These are phyloP conservation scores for Artemia sinica DNA, from an alignment of 2,888 invertebrate species.

Conservation along the genomic window DNA sequence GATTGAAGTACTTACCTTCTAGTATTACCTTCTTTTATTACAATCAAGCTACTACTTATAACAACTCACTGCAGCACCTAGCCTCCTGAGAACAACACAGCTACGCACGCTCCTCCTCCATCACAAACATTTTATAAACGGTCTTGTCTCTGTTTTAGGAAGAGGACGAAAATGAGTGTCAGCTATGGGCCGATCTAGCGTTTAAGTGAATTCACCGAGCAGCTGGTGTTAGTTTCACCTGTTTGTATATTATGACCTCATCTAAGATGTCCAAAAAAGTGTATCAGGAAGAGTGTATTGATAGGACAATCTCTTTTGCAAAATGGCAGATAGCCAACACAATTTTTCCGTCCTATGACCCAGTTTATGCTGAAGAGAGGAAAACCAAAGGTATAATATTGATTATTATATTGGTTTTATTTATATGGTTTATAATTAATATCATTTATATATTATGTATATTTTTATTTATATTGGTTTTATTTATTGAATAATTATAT, in stretches of 20 bases:
- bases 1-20: no score
- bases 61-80: no score
- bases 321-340: slow-evolving; percentile 97
- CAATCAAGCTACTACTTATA: no score
- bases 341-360: slow-evolving; percentile 91
- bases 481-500: no score
- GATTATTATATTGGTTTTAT: background rate
- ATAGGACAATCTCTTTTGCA: slow-evolving; percentile 78
- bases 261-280: slow-evolving; percentile 90
- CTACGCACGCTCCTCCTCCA: no score
- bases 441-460: no score
- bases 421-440: no score
- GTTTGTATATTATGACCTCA: slow-evolving; percentile 88
- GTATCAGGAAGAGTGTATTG: slow-evolving; percentile 91
- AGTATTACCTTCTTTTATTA: no score
- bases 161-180: slow-evolving; percentile 69
- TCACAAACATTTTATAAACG: no score
- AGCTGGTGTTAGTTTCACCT: slow-evolving; percentile 77
- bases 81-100: no score
- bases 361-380: slow-evolving; percentile 63
- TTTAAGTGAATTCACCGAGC: slow-evolving; percentile 86
- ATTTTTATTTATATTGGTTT: no score
- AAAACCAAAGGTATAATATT: slow-evolving; percentile 32
- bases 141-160: slow-evolving; percentile 46
- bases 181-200: slow-evolving; percentile 67